Evolutionary conservation across 2,888 invertebrate genomes (phyloP).

Genomic region (Thera obeliscata): DNA sequence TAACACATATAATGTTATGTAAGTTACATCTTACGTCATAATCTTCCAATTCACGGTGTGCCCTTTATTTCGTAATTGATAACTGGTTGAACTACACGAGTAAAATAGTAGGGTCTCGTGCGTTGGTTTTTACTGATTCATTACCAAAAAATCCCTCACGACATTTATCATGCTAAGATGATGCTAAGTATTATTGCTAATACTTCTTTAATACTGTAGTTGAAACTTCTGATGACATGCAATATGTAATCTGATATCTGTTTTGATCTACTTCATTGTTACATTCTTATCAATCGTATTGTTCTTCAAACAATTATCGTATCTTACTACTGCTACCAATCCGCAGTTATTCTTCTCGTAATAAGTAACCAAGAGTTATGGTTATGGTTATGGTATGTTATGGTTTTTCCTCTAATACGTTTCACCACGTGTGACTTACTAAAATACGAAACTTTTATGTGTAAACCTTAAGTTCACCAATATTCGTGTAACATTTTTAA

Average conservation of each 20-base stretch:
- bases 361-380: background rate
- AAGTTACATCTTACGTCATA: conserved; percentile 44
- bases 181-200: too few species aligned
- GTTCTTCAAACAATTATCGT: background rate
- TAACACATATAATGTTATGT: conserved; percentile 45
- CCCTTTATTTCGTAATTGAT: conserved; percentile 35
- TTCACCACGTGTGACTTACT: background rate
- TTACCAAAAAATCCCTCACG: too few species aligned
- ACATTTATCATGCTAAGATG: too few species aligned
- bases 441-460: too few species aligned
- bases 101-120: too few species aligned
- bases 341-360: background rate
- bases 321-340: background rate
- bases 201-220: too few species aligned
- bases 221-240: conserved; percentile 1
- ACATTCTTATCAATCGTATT: background rate
- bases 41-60: conserved; percentile 23
- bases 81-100: background rate
- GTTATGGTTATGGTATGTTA: too few species aligned
- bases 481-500: too few species aligned
- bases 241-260: background rate
- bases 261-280: background rate
- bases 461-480: too few species aligned
- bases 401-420: background rate
- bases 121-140: too few species aligned